Evolutionary conservation across 2,888 invertebrate genomes (phyloP).

Genomic region (Cephus pygmeus): DNA sequence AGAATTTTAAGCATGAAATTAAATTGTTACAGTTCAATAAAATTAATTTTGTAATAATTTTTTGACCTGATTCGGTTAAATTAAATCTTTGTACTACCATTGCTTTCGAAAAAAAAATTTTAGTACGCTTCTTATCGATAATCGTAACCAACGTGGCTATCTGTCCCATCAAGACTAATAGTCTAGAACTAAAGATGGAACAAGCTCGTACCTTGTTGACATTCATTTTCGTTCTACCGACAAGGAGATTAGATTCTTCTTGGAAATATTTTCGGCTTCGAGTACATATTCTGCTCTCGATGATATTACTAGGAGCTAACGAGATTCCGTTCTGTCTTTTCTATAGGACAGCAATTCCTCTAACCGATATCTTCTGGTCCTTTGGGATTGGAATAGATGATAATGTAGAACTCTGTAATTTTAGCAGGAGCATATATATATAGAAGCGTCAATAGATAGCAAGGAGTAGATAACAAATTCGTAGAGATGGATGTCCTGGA

Average conservation of each 20-base stretch:
- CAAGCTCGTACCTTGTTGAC: background rate
- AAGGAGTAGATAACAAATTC: background rate
- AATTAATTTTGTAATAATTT: too few species aligned
- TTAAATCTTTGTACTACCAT: too few species aligned
- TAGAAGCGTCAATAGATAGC: background rate
- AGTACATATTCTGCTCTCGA: background rate
- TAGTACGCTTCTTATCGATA: background rate
- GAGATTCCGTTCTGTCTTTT: background rate
- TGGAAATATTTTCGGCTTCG: background rate
- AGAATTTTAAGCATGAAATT: too few species aligned
- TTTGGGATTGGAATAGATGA: background rate
- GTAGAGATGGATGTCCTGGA: background rate
- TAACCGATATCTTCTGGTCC: background rate
- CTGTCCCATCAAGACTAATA: background rate
- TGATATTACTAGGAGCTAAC: background rate
- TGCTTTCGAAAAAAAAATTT: background rate
- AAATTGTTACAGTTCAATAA: too few species aligned
- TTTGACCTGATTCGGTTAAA: too few species aligned
- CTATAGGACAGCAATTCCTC: background rate
- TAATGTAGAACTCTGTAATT: background rate
- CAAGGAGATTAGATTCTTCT: constrained; percentile 1
- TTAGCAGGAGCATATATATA: background rate
- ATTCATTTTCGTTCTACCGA: background rate
- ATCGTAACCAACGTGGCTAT: background rate
- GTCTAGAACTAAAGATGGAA: background rate